These are phyloP conservation scores for Tiliqua scincoides DNA, from an alignment of 2,113 vertebrate genomes.

Conservation along the genomic window DNA sequence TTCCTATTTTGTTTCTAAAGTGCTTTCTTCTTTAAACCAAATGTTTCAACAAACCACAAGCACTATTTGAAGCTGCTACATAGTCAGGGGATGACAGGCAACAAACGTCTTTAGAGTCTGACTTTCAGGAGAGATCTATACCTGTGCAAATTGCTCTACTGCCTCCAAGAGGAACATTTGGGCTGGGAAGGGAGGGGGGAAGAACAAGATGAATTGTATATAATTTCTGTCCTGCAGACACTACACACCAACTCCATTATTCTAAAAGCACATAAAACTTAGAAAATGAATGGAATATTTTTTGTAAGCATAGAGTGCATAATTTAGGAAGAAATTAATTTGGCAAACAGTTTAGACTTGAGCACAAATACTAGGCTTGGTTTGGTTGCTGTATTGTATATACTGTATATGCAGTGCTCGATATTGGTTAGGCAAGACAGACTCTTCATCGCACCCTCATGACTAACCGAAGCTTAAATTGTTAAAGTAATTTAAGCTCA, in stretches of 20 bases:
- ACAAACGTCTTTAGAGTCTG: neutral
- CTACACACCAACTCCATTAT: neutral
- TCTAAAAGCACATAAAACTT: neutral
- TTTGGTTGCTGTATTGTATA: neutral
- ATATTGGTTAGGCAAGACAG: neutral
- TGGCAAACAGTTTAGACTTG: neutral
- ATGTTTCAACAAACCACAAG: neutral
- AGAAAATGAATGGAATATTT: neutral
- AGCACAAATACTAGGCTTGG: neutral
- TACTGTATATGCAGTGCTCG: neutral
- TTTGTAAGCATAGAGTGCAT: neutral
- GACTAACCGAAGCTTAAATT: neutral
- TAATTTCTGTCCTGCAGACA: neutral
- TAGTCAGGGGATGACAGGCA: too few relatives aligned
- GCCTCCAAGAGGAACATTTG: neutral
- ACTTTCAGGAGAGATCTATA: neutral
- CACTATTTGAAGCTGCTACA: neutral
- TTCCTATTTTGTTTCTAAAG: neutral
- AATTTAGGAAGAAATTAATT: neutral
- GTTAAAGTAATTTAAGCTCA: neutral
- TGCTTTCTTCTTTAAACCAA: too few relatives aligned
- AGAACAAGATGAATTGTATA: neutral
- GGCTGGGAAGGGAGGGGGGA: neutral
- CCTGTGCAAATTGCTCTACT: neutral
- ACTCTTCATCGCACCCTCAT: neutral